A percentile compares a stretch with the other conserved stretches of the same genome.
Evolutionary conservation across 2,113 vertebrate genomes (phyloP).

Genomic region (Pterocles burchelli): DNA sequence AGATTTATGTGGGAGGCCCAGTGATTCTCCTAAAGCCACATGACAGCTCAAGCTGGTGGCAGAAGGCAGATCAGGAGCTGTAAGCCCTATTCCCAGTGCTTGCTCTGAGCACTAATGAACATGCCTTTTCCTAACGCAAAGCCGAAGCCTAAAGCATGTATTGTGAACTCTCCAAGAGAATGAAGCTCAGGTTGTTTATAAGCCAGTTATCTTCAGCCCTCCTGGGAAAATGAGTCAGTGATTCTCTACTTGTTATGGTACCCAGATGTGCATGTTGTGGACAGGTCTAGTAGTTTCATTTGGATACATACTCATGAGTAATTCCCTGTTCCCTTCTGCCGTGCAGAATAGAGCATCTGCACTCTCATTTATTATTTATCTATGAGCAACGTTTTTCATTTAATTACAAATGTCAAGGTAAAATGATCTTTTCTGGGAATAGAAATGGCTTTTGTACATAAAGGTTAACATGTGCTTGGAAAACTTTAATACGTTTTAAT

Average conservation of each 20-base stretch:
- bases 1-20: neutral
- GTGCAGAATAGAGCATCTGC: slow-evolving; percentile 59
- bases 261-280: neutral
- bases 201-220: slow-evolving; percentile 20
- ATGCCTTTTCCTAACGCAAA: neutral
- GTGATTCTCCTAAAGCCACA: neutral
- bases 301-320: neutral
- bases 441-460: slow-evolving; percentile 23
- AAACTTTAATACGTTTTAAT: slow-evolving; percentile 68
- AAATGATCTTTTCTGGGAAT: slow-evolving; percentile 62
- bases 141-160: neutral
- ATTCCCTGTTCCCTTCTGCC: slow-evolving; percentile 36
- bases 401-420: slow-evolving; percentile 70
- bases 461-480: slow-evolving; percentile 43
- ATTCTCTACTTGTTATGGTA: neutral
- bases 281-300: neutral
- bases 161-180: neutral
- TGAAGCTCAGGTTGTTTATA: slow-evolving; percentile 16
- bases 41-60: neutral
- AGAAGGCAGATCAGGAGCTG: neutral
- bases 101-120: neutral
- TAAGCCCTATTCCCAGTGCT: neutral
- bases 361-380: slow-evolving; percentile 75
- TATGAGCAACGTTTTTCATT: slow-evolving; percentile 69
- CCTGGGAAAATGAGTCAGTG: neutral